Conservation (phyloP, 2,113 vertebrate genomes). For the Speoplatyrhinus poulsoni region DNA sequence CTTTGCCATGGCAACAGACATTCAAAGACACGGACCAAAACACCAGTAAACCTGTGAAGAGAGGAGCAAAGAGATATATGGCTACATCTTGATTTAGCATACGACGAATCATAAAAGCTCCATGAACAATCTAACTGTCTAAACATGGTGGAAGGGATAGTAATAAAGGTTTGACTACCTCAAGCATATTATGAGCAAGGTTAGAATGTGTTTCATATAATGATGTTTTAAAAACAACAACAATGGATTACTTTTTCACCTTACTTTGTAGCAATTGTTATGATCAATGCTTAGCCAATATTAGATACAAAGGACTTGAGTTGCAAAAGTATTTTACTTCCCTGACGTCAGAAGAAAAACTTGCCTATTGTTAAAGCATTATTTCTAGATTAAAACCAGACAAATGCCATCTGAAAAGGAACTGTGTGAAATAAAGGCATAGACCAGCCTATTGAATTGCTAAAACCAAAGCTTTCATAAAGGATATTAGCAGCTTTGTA, state of each 20-base stretch:
- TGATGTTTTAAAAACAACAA: background rate
- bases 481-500: constrained; percentile 10
- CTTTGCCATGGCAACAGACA: constrained; percentile 82
- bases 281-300: constrained; percentile 4
- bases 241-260: background rate
- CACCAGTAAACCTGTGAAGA: constrained; percentile 62
- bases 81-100: no score
- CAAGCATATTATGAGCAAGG: background rate
- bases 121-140: background rate
- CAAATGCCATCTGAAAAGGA: constrained; percentile 23
- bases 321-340: constrained; percentile 48
- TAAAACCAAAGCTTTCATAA: constrained; percentile 10
- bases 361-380: constrained; percentile 40
- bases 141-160: background rate
- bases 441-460: background rate
- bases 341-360: constrained; percentile 38
- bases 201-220: background rate
- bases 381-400: constrained; percentile 49
- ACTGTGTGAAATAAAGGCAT: constrained; percentile 21
- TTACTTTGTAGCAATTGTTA: background rate
- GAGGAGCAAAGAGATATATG: background rate
- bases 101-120: no score
- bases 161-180: no score
- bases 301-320: constrained; percentile 47
- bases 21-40: constrained; percentile 57